Evolutionary conservation across 2,113 vertebrate species (phyloP), one percentile per base, ranked within the genome.

Genomic region (Ceratotherium simum): DNA sequence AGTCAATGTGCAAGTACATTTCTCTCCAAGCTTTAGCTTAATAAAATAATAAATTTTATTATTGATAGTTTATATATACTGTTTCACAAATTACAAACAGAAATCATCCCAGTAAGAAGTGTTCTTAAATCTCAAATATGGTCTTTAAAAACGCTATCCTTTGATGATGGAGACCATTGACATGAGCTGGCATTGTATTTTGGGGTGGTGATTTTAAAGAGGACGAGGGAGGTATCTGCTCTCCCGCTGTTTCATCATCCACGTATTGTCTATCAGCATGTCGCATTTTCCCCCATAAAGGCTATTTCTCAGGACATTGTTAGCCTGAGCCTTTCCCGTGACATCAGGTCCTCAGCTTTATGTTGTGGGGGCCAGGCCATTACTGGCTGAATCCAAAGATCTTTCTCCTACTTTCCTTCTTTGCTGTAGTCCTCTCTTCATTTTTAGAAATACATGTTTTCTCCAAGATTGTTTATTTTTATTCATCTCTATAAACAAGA

Each of bases 1-100:
- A 83, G 14, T 60, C 76, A 58, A 48, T 27, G 8, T 65, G 5
- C 33, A 89, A 73, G 51, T 65, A 94, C 65, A 81, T 80, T 81
- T 76, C 25, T 90, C 14, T 79, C 54, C 21, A 90, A 90, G 76
- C 8, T 72, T 39, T 54, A 62, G 23, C 21, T 67, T 82, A 90
- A 21, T 84, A 95, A 87, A 70, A 39, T 84, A 39, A 60, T 67
- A 64, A n/a, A 12, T 89, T 82, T 67, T 92, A n/a, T 95, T 60
- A 42, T 54, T 54, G 60, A 65, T 78, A 25, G 33, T 78, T 90
- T 96, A 73, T 73, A 81, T 12, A 46, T 29, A 78, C 20, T 84
- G 9, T 92, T 89, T 36, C 69, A 93, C 31, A 90, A 82, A 73
- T 58, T 64, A 31, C 73, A 46, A 65, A 27, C 31, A 39, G 69